Conservation (phyloP, 2,113 vertebrate genomes). For the Ictalurus punctatus region DNA sequence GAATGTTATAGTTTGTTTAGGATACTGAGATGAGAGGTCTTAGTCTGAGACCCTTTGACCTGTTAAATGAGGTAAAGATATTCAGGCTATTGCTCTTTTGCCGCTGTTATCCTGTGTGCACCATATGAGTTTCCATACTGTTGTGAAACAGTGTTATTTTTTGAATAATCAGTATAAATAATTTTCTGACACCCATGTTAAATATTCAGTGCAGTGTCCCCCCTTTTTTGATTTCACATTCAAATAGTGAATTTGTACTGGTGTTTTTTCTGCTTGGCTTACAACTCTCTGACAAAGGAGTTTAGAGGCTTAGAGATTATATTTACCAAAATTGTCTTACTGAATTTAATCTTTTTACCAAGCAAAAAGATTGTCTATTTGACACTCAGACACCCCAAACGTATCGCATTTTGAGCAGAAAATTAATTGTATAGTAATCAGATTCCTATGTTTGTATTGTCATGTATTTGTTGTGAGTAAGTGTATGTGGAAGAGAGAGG, state of each 20-base stretch:
- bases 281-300: not conserved
- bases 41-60: not conserved
- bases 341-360: not conserved
- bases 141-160: conserved; percentile 68
- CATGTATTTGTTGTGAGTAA: conserved; percentile 27
- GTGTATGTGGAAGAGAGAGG: conserved; percentile 1
- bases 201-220: conserved; percentile 60
- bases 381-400: not conserved
- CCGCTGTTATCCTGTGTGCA: not conserved
- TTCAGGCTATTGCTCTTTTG: not conserved
- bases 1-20: not conserved
- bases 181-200: conserved; percentile 62
- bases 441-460: conserved; percentile 20
- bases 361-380: not conserved
- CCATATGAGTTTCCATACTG: conserved; percentile 12
- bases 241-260: not conserved
- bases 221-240: not conserved
- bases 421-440: not conserved
- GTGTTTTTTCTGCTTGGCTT: not conserved
- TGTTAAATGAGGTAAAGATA: conserved; percentile 1
- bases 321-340: conserved; percentile 21
- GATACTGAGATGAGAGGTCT: not conserved
- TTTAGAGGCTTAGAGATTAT: conserved; percentile 22
- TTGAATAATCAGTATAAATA: conserved; percentile 68
- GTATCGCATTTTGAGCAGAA: conserved; percentile 5